Base-by-base conservation (phyloP, 2,113 vertebrate genomes). In the Lipophrys pholis region DNA sequence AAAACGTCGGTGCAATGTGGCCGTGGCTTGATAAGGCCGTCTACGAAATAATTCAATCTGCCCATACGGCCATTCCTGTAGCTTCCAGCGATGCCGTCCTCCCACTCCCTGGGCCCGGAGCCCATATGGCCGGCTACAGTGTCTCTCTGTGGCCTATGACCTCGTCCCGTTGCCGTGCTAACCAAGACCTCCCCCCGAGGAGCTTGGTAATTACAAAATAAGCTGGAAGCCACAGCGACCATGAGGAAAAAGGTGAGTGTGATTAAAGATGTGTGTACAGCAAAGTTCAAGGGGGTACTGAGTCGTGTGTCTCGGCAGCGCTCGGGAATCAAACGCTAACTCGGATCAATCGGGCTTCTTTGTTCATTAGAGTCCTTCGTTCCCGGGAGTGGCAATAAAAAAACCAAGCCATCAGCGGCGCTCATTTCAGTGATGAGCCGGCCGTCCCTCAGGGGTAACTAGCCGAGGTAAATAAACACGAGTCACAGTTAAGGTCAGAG, bases 131-230 rank as follows among this genome's bases (percentile, higher is more conserved):
- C 66, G 1, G 60, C 63, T 81, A 64, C 83, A 72, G 73, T 54
- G 72, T 69, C 63, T 81, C 58, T 66, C 43, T 0, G 21, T 87
- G 86, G 84, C 87, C 87, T 80, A 68, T 82, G 74, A 65, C 75
- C 73, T 38, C 30, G 40, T 69, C 53, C 69, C 81, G 83, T 89
- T 91, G 88, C 90, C 65, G 62, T 74, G 82, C 79, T 74, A 78
- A 73, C 66, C 67, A 30, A 30, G 21, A 2, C 21, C 21, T 30
- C 4, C 72, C 54, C 85, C 82, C 21, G 56, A 83, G 80, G 82
- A 73, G 76, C 68, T 69, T 0, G 54, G 76, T 87, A 78, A 83
- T 90, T 89, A 87, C 82, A 87, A 87, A 87, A 30, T 81, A 88
- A 67, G 73, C 82, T 78, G 85, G 82, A 84, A 86, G 86, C 83